phyloP scores from a whole-genome alignment of 2,888 invertebrate species.

The Octodonta nipae region DNA sequence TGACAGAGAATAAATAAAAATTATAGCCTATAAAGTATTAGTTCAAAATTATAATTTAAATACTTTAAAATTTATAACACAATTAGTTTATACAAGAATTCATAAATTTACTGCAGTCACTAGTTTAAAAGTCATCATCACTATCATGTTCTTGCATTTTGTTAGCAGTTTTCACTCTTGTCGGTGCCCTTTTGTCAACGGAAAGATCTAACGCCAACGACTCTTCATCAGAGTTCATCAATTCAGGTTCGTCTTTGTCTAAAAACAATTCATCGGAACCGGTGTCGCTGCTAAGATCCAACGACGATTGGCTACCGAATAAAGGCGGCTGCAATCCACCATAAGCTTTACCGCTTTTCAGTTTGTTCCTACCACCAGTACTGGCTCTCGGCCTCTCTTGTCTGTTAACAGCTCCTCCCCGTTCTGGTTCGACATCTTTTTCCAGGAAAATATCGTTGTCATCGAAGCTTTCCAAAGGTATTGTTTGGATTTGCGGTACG shows the following conservation, averaged over 20 bases:
- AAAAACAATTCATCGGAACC: constrained; percentile 33
- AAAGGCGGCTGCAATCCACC: constrained; percentile 28
- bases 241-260: constrained; percentile 33
- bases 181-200: constrained; percentile 25
- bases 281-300: constrained; percentile 29
- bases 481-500: constrained; percentile 43
- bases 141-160: constrained; percentile 30
- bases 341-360: constrained; percentile 19
- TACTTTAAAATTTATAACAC: no score
- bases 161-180: constrained; percentile 27
- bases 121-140: constrained; percentile 31
- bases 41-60: no score
- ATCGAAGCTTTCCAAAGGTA: constrained; percentile 30
- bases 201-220: constrained; percentile 32
- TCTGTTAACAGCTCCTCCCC: constrained; percentile 23
- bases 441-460: constrained; percentile 23
- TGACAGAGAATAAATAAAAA: no score
- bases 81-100: no score
- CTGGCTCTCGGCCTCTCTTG: constrained; percentile 38
- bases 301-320: constrained; percentile 27
- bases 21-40: no score
- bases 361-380: constrained; percentile 38
- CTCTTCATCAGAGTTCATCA: constrained; percentile 33
- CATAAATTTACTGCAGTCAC: no score
- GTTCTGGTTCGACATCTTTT: constrained; percentile 17